phyloP scores from a whole-genome alignment of 2,797 vertebrate species.

The Channa striata region DNA sequence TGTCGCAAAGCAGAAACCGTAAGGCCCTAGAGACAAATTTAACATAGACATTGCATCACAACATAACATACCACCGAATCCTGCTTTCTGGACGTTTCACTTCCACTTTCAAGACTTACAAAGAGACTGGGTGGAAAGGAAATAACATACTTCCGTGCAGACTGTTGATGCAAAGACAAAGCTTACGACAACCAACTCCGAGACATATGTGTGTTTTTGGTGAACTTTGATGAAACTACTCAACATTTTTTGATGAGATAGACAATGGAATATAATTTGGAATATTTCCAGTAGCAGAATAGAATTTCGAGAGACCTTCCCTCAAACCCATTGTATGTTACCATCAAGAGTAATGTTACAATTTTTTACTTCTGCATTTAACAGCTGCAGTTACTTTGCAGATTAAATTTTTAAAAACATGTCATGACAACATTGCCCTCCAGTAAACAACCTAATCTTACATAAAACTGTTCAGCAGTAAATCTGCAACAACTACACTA shows the following conservation, averaged over 20 bases:
- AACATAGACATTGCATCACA: slow-evolving; percentile 29
- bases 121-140: slow-evolving; percentile 30
- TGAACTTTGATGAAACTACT: neutral
- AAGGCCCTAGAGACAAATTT: slow-evolving; percentile 23
- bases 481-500: neutral
- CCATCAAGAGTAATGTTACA: neutral
- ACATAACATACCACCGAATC: slow-evolving; percentile 34
- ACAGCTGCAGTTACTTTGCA: neutral
- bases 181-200: neutral
- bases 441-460: too few species aligned
- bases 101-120: slow-evolving; percentile 71
- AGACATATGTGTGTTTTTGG: neutral
- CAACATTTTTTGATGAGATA: neutral
- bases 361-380: neutral
- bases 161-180: slow-evolving; percentile 20
- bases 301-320: too few species aligned
- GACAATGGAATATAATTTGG: neutral
- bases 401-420: too few species aligned
- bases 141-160: slow-evolving; percentile 21
- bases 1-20: neutral
- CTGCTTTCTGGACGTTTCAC: slow-evolving; percentile 61
- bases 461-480: neutral
- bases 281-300: neutral
- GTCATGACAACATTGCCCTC: too few species aligned
- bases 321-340: neutral